Conservation (phyloP, 2,888 invertebrate genomes). For the Pterostichus madidus region DNA sequence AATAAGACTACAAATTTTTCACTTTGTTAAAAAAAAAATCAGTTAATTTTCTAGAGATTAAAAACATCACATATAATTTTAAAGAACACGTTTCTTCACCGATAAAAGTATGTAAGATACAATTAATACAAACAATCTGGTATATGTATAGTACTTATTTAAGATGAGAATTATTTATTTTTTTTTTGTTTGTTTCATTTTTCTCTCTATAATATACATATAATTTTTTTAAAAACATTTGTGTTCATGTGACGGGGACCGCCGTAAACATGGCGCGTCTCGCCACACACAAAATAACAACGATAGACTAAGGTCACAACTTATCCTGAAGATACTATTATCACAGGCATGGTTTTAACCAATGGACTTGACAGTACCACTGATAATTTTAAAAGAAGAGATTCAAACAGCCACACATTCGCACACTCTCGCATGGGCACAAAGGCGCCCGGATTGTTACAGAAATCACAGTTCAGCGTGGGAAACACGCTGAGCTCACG, state of each 20-base stretch:
- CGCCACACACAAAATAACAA: conserved; percentile 77
- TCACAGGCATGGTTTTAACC: conserved; percentile 82
- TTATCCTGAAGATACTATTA: conserved; percentile 86
- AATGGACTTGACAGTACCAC: conserved; percentile 69
- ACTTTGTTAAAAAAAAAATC: conserved; percentile 63
- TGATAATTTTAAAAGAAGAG: conserved; percentile 69
- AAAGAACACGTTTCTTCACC: conserved; percentile 74
- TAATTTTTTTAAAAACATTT: conserved; percentile 77
- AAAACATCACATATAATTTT: conserved; percentile 77
- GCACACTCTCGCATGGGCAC: conserved; percentile 25
- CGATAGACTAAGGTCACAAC: conserved; percentile 84
- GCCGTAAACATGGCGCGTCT: conserved; percentile 70
- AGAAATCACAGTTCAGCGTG: conserved; percentile 13
- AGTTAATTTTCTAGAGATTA: conserved; percentile 73
- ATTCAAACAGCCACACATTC: conserved; percentile 68
- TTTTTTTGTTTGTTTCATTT: conserved; percentile 73
- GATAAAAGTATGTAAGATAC: conserved; percentile 75
- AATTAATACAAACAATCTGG: conserved; percentile 77
- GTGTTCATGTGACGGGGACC: conserved; percentile 71
- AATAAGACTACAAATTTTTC: conserved; percentile 70
- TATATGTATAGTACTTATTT: conserved; percentile 71
- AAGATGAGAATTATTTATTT: conserved; percentile 73
- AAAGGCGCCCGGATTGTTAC: conserved; percentile 39
- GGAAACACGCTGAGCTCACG: conserved; percentile 3
- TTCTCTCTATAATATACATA: conserved; percentile 76